Evolutionary conservation across 2,113 vertebrate genomes (phyloP).

Genomic region (Edolisoma coerulescens): DNA sequence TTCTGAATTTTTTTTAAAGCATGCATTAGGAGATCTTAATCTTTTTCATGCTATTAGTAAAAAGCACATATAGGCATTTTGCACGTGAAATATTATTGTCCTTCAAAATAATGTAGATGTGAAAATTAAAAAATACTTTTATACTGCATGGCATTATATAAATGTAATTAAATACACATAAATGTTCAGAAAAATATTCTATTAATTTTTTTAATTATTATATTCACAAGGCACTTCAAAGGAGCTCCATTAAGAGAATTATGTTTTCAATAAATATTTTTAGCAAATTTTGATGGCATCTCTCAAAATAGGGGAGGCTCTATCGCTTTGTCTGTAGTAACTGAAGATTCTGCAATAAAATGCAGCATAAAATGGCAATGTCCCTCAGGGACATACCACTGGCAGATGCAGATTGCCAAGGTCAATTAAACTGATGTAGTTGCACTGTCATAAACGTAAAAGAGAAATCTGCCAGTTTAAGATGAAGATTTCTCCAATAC

Average conservation of each 20-base stretch:
- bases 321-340: slow-evolving; percentile 49
- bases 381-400: slow-evolving; percentile 57
- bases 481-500: slow-evolving; percentile 47
- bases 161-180: not conserved
- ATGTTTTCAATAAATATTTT: slow-evolving; percentile 42
- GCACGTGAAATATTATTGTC: not conserved
- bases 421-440: slow-evolving; percentile 77
- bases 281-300: slow-evolving; percentile 25
- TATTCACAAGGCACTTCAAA: slow-evolving; percentile 22
- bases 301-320: not conserved
- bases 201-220: not conserved
- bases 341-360: slow-evolving; percentile 54
- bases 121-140: not conserved
- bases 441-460: slow-evolving; percentile 63
- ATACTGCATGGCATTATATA: not conserved
- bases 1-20: not conserved
- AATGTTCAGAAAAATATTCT: not conserved
- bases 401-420: slow-evolving; percentile 74
- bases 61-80: not conserved
- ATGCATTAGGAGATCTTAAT: not conserved
- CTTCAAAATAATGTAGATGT: not conserved
- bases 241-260: slow-evolving; percentile 13
- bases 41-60: not conserved
- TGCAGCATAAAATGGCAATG: slow-evolving; percentile 24
- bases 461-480: slow-evolving; percentile 58